Percentiles rank a stretch among this genome's conserved stretches.
phyloP scores from a whole-genome alignment of 2,113 vertebrate species.

The Bolborhynchus lineola region DNA sequence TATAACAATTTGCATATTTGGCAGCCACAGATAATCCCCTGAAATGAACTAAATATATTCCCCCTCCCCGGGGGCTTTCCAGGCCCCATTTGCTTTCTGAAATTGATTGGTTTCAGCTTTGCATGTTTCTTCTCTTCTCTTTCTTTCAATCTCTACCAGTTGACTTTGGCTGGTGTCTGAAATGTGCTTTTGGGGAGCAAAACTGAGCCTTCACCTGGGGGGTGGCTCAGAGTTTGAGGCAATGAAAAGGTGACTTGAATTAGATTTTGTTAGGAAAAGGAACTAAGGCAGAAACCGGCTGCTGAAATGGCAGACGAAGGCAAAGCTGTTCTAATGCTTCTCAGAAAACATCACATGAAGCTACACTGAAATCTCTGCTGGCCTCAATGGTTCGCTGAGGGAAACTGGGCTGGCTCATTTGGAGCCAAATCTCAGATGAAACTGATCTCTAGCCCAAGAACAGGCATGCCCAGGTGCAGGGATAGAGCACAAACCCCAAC shows the following conservation, averaged over 20 bases:
- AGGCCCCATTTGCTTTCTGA: slow-evolving; percentile 12
- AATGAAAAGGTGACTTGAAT: not conserved
- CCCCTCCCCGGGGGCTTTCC: slow-evolving; percentile 52
- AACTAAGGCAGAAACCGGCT: not conserved
- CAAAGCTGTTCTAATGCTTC: not conserved
- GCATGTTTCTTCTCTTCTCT: not conserved
- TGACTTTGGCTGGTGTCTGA: not conserved
- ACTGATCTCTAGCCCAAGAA: not conserved
- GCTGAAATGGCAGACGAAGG: not conserved
- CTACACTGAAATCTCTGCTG: not conserved
- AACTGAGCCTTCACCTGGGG: not conserved
- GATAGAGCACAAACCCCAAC: not conserved
- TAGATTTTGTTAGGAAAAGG: slow-evolving; percentile 11
- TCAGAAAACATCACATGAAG: not conserved
- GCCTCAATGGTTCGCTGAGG: not conserved
- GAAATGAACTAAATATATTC: slow-evolving; percentile 56
- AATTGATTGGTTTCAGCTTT: slow-evolving; percentile 48
- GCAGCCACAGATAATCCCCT: slow-evolving; percentile 47
- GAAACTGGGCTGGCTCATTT: not conserved
- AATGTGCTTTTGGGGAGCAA: not conserved
- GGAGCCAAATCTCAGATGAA: not conserved
- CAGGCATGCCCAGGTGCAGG: not conserved
- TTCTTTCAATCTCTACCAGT: not conserved
- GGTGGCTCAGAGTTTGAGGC: not conserved
- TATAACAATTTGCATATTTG: slow-evolving; percentile 47